Base-by-base conservation (phyloP, 1,140 invertebrate genomes). In the Mactra quadrangularis region DNA sequence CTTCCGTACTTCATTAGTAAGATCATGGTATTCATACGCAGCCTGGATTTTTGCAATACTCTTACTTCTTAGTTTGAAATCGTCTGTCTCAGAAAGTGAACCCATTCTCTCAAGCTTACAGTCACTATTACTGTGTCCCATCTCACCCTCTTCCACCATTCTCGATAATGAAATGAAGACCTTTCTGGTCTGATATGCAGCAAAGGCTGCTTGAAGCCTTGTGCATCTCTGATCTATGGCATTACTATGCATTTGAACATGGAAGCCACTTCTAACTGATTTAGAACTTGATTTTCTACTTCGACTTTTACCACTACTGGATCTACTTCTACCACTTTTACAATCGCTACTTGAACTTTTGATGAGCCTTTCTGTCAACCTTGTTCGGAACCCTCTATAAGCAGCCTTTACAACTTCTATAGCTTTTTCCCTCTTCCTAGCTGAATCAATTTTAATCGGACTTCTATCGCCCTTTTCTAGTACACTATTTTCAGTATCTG, bases 1-100 rank as follows among this genome's bases (percentile, higher is more conserved):
- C 35, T 31, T 38, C n/a, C 22, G 59, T 3, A 38, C 19, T 45
- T 45, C 72, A 31, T 75, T 53, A 27, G 22, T 25, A 27, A 75
- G 17, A 33, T 55, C 60, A 47, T 75, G 57, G 1, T 62, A 53
- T 7, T 79, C 59, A 45, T 50, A 68, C 17, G 53, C n/a, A 19
- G 76, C 76, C 33, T 79, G 76, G 11, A 79, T 79, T 27, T 79
- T 79, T 31, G 76, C 76, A 57, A 79, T 79, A 57, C 15, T 57
- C 41, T 79, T 79, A 38, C 66, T 60, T 70, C 76, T 79, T 6
- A 79, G 64, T 57, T 79, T 79, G 19, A 79, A 66, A 57, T 79
- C 76, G 70, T 79, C 76, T 3, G 76, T 79, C 35, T 79, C 76
- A 41, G 76, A 79, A 15, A 79, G 47, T 35, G 76, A 79, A 7